Evolutionary conservation across 2,888 invertebrate genomes (phyloP).

Genomic region (Tachystola acroxantha): DNA sequence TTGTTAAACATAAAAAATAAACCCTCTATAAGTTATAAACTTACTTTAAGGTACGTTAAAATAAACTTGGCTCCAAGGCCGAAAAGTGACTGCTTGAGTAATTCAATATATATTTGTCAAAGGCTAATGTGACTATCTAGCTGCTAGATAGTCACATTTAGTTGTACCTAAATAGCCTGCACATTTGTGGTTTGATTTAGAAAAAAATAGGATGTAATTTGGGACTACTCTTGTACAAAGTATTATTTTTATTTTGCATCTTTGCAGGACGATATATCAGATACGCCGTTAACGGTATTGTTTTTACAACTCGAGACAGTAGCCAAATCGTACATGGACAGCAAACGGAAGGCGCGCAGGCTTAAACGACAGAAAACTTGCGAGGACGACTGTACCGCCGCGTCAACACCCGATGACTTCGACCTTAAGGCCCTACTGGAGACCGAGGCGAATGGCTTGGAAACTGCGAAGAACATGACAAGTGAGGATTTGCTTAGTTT

Average conservation of each 20-base stretch:
- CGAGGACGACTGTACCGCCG: conserved; percentile 33
- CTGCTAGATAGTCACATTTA: too few relatives aligned
- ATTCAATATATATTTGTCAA: too few relatives aligned
- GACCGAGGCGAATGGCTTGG: conserved; percentile 43
- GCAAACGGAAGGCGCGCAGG: conserved; percentile 50
- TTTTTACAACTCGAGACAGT: conserved; percentile 66
- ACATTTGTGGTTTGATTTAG: too few relatives aligned
- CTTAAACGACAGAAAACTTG: conserved; percentile 55
- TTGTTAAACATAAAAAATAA: too few relatives aligned
- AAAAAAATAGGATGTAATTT: too few relatives aligned
- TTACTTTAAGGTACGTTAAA: too few relatives aligned
- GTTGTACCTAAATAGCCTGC: too few relatives aligned
- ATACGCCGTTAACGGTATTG: conserved; percentile 62
- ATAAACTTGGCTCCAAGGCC: too few relatives aligned
- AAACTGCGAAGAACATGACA: conserved; percentile 35
- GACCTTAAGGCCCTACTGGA: conserved; percentile 47
- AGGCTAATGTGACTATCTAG: too few relatives aligned
- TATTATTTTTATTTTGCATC: conserved; percentile 7
- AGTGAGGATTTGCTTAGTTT: conserved; percentile 44
- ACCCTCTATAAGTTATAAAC: too few relatives aligned
- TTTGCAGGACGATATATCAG: conserved; percentile 66
- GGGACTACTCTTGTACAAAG: too few relatives aligned
- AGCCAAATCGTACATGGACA: conserved; percentile 50
- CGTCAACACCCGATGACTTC: conserved; percentile 25
- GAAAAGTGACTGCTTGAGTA: too few relatives aligned